Base-by-base conservation (phyloP, 2,888 invertebrate species). In the Cataglyphis livida region DNA sequence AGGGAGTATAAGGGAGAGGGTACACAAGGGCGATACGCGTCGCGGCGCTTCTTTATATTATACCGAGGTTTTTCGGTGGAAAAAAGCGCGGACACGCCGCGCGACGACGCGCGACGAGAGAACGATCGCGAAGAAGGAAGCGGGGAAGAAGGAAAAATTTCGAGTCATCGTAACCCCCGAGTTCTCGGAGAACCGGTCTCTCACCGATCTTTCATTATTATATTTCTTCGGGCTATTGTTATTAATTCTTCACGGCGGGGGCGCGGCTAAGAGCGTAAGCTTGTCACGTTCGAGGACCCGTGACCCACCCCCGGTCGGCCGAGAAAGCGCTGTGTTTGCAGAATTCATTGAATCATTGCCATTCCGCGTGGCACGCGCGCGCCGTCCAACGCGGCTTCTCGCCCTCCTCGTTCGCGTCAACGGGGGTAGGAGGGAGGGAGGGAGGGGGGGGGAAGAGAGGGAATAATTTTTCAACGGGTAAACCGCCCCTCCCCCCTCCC, bases 311-410 rank as follows among this genome's bases (percentile, higher is more conserved):
- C 82, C 79, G 65, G 76, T 65, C 74, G 66, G 84, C 74, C 76
- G 84, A 87, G 88, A 91, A 91, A 91, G 90, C 86, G 90, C 91
- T 85, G 86, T 91, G 91, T 93, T 93, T 92, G 91, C 90, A 88
- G 92, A 92, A 92, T 92, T 92, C 91, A 92, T 92, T 92, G 92
- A 93, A 93, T 93, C 93, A 92, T 93, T 91, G 92, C 91, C 90
- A 91, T 92, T 92, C 91, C 88, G 81, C 84, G 85, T 87, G 91
- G 81, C 73, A 74, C 74, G 81, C 81, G 81, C 81, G 59, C 79
- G 59, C 51, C 51, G 59, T 41, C 51, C 71, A 70, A 59, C 44
- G 70, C 21, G 35, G 41, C 64, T 32, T 54, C n/a, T 54, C n/a
- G 38, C 66, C 6, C 71, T 21, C 74, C 57, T 48, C 15, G 61